Evolutionary conservation across 2,888 invertebrate species (phyloP), one percentile per base, ranked within the genome.

Genomic region (Synanthedon andrenaeformis): DNA sequence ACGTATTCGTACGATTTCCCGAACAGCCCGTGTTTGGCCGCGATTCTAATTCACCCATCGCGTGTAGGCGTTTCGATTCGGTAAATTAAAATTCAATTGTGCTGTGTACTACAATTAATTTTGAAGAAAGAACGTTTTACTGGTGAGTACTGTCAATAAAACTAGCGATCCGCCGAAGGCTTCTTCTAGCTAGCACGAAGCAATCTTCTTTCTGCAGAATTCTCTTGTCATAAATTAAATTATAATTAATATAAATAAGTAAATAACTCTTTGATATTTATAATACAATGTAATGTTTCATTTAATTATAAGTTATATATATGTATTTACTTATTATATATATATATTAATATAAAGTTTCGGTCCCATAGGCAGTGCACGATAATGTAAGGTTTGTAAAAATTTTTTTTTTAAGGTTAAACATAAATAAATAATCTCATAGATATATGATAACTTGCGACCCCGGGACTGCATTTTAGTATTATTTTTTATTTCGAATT

Each of bases 21-120:
- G 42, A 57, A 58, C 45, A 53, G 53, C 55, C 52, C 53, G 55
- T 10, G 55, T 53, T 53, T 41, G n/a, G 53, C 54, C 58, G 55
- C 54, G 54, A 8, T 56, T 57, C 56, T 55, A 42, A 56, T 53
- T 52, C 56, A 53, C 53, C 55, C 54, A 53, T 52, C 51, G 52
- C 53, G 56, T 28, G 51, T 17, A 49, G 6, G 57, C 42, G 53
- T 55, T 57, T 28, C 51, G 52, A 59, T 53, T 52, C 51, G 13
- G 45, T 5, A 53, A 55, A 53, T 49, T 49, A 4, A 49, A 19
- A 17, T 49, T 49, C 13, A 45, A 45, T 45, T 45, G 45, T 45
- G 45, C 45, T 45, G n/a, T 45, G 45, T 8, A 13, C 6, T 45
- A 45, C 6, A n/a, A 45, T 35, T 35, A 5, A 12, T 13, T n/a